Evolutionary conservation across 2,888 invertebrate genomes (phyloP), one percentile per base, ranked within the genome.

Genomic region (Tenthredo mesomela): DNA sequence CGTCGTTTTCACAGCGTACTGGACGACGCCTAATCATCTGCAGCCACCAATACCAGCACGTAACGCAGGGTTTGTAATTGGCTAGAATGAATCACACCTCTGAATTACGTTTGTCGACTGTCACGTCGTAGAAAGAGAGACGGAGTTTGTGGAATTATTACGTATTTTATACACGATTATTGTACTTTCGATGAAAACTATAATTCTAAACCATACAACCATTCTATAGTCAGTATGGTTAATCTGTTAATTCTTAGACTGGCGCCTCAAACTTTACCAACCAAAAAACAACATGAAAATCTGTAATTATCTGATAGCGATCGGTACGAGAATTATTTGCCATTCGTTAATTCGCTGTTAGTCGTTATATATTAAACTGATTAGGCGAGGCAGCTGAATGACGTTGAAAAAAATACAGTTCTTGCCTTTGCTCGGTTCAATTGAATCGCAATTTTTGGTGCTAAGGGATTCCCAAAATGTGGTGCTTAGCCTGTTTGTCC

Each of bases 401-500:
- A 25, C 40, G 6, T 61, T 58, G 33, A 82, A 67, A 67, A 37
- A 67, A 40, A 61, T 65, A 61, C 5, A 80, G 6, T 18, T 82
- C 67, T 67, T 82, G 82, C 82, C 82, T 82, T 82, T 33, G 15
- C 18, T 82, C 29, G 21, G 40, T 67, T 82, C 67, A 43, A 82
- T 40, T 18, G 78, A 82, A 67, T 65, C 82, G 21, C 6, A 65
- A 54, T 43, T 43, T 65, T 40, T 29, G 43, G 54, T 21, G 47
- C 73, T 82, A 85, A 54, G 82, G 40, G 18, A 71, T 87, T 84
- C 88, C 91, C 84, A 87, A 86, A 85, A 91, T 88, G 86, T 92
- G 92, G 85, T 90, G 90, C 84, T 89, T 88, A 85, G 92, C 92
- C 84, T 90, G 89, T 87, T 89, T 92, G 86, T 92, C 92, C 89